Base-by-base conservation (phyloP, 2,888 invertebrate species). In the Cheilosia scutellata region DNA sequence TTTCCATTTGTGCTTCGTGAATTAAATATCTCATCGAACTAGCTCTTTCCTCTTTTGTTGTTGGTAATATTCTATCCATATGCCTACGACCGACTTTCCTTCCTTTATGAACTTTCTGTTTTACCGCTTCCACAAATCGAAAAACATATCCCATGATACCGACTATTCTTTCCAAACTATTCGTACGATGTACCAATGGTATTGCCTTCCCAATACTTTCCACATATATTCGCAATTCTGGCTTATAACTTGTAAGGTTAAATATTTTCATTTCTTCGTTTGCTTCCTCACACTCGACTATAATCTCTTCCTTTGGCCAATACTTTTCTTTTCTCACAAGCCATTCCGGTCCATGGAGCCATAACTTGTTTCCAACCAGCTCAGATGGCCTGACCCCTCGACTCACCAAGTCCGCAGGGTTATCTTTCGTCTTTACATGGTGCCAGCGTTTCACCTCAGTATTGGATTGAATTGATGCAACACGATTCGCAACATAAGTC, bases 381-480 rank as follows among this genome's bases (percentile, higher is more conserved):
- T 55, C n/a, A 2, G 31, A 29, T n/a, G 55, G 7, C 4, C 11
- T 31, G 2, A 55, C 16, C 27, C 55, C 55, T 9, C 31, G 13
- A 16, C 58, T 40, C 9, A 58, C 33, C 4, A 40, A 37, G 20
- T 58, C 58, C 0, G 37, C 37, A 2, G 37, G 58, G 25, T 58
- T 58, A 13, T 58, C 37, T 31, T 37, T 58, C 37, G 63, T 29
- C 27, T 7, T 7, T 4, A 65, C 49, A 65, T 65, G 49, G 5
- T 16, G 2, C 49, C 49, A 65, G 16, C 20, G 33, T 20, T 65
- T 47, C 2, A 31, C 49, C 20, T 65, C 31, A 0, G 65, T 65
- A 16, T 65, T 49, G 1, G 49, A 20, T 5, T 65, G 33, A 31
- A 49, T 20, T 5, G 63, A 42, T 16, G 16, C 25, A 1, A 63